These are phyloP conservation scores for Calonectris borealis DNA, from an alignment of 2,113 vertebrate species.

Conservation along the genomic window DNA sequence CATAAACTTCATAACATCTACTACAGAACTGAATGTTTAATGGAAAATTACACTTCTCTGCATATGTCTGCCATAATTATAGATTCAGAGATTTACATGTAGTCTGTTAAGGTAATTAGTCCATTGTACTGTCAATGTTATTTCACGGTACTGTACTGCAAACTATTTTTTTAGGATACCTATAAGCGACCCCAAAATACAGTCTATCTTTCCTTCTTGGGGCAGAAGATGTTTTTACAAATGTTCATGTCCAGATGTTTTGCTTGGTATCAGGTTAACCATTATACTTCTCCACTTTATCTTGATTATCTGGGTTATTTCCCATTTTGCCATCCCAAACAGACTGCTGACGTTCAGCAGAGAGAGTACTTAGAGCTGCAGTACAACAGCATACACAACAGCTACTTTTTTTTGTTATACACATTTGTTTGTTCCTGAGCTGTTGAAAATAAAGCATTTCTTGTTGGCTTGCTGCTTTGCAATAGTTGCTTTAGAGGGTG, in stretches of 20 bases:
- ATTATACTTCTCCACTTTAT: neutral
- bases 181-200: neutral
- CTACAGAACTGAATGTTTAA: neutral
- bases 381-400: neutral
- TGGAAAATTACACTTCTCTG: neutral
- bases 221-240: neutral
- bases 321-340: neutral
- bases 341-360: neutral
- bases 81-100: neutral
- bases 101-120: neutral
- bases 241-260: neutral
- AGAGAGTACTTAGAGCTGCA: neutral
- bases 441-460: neutral
- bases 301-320: neutral
- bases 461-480: neutral
- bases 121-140: neutral
- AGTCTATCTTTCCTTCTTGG: neutral
- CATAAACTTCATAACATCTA: neutral
- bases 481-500: neutral
- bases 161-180: neutral
- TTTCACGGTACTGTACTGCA: neutral
- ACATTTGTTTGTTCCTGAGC: neutral
- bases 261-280: neutral
- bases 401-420: too few relatives aligned
- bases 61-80: neutral